Base-by-base conservation (phyloP, 2,888 invertebrate species). In the Pammene aurita region DNA sequence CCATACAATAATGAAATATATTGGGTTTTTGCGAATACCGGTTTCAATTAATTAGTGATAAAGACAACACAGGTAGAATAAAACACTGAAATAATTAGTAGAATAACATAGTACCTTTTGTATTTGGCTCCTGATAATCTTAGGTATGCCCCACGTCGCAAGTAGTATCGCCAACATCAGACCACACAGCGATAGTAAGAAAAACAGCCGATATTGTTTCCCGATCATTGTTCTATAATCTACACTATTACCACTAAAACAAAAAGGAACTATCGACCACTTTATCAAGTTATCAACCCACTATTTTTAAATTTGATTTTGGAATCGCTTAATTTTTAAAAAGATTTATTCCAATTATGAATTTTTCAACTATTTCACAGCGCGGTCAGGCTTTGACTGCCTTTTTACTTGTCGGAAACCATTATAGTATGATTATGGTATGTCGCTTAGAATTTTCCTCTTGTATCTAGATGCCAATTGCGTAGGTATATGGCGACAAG, bases 121-220 rank as follows among this genome's bases (percentile, higher is more conserved):
- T 70, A 94, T 88, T 79, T 92, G 89, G 61, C 77, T 83, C 52
- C 83, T 84, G 18, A 93, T 82, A 16, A 94, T 87, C 76, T 84
- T 88, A 69, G 93, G 93, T 71, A 93, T 91, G 0, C 93, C 93
- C 88, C 93, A 93, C 60, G 88, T 78, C 0, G 92, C 89, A 70
- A 93, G 72, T 14, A 92, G 75, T 0, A 93, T 83, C 0, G 93
- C 86, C 5, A 90, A 72, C 5, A 92, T 72, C 56, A 93, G 71
- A 16, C 89, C 82, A 41, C 78, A 79, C 9, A 93, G 60, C 0
- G 93, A 90, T 54, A 80, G 72, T 5, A 73, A 75, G 60, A 91
- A 89, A 71, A 87, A 79, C 62, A 85, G 66, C 70, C 86, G 88
- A 0, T 85, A 78, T 72, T 84, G 83, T 76, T 86, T 89, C 1